Evolutionary conservation across 2,113 vertebrate genomes (phyloP), one percentile per base, ranked within the genome.

Genomic region (Arvicanthis niloticus): DNA sequence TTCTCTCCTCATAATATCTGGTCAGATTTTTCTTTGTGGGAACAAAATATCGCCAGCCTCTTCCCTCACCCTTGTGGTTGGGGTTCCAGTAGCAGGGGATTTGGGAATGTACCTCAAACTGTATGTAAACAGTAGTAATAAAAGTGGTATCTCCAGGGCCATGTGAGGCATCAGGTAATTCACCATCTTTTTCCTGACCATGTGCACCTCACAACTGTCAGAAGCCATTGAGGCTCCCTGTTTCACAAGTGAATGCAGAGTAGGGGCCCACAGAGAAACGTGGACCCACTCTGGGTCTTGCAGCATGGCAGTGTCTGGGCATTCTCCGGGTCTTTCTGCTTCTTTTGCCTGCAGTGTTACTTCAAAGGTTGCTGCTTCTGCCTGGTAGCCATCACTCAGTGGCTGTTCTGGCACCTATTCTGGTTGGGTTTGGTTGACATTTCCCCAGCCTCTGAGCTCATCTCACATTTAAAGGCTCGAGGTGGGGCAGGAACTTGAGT

Each of bases 361-460:
- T 94, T 88, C 75, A 92, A 6, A 2, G 53, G 91, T 81, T 42
- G 62, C 45, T 88, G 90, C 76, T 97, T 90, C 81, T 89, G 89
- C 86, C 88, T 87, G n/a, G 72, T 94, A 68, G 85, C 76, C 85
- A 29, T 48, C 89, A 53, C 67, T 90, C 48, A 24, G 78, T 29
- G 16, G 67, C 86, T 94, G 56, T 94, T 97, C 81, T 89, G 87
- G 70, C 73, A 67, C 93, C 93, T 96, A 19, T 96, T 96, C 94
- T 87, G 37, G 70, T 62, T 42, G 67, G 42, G 34, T 95, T 94
- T 95, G 56, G 76, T 95, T 97, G 94, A 96, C 96, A 89, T 97
- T 98, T 97, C 42, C 60, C 73, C 62, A 96, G 92, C 92, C 65
- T 89, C 94, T 95, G 91, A 96, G 96, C 95, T 97, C 96, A 96